phyloP scores from a whole-genome alignment of 92 coral and sea anemone species.

The Porites evermanni region DNA sequence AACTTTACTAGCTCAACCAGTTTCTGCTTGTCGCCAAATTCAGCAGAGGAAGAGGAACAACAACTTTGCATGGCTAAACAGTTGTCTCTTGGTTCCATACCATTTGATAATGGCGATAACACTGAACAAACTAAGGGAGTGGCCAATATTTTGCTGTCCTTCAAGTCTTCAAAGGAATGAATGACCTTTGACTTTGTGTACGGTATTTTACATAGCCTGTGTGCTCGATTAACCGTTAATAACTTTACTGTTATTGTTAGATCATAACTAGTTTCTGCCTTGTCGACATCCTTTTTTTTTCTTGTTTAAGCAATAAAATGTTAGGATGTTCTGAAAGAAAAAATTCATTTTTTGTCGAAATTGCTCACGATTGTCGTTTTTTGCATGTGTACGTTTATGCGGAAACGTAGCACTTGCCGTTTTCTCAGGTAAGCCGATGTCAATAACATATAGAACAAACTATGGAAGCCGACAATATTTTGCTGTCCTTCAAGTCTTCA shows the following conservation, averaged over 20 bases:
- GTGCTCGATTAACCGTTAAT: neutral
- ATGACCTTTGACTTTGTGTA: constrained; percentile 21
- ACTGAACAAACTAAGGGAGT: no score
- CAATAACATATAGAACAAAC: constrained; percentile 14
- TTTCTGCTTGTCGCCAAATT: constrained; percentile 22
- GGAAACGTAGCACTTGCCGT: neutral
- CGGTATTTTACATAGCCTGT: neutral
- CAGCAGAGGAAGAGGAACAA: constrained; percentile 55
- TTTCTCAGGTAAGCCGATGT: neutral
- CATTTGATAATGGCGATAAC: no score
- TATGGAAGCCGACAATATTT: constrained; percentile 17
- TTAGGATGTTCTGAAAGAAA: no score
- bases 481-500: no score
- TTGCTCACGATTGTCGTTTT: no score
- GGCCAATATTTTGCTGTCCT: constrained; percentile 21
- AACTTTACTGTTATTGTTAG: no score
- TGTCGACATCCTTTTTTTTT: no score
- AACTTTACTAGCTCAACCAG: constrained; percentile 2
- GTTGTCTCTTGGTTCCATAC: no score
- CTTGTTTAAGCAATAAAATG: no score
- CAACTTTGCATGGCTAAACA: constrained; percentile 18
- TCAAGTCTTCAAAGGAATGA: constrained; percentile 27
- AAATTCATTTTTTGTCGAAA: no score
- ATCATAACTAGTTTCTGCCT: no score
- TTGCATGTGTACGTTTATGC: no score